Evolutionary conservation across 2,888 invertebrate genomes (phyloP), one percentile per base, ranked within the genome.

Genomic region (Ophion costatus): DNA sequence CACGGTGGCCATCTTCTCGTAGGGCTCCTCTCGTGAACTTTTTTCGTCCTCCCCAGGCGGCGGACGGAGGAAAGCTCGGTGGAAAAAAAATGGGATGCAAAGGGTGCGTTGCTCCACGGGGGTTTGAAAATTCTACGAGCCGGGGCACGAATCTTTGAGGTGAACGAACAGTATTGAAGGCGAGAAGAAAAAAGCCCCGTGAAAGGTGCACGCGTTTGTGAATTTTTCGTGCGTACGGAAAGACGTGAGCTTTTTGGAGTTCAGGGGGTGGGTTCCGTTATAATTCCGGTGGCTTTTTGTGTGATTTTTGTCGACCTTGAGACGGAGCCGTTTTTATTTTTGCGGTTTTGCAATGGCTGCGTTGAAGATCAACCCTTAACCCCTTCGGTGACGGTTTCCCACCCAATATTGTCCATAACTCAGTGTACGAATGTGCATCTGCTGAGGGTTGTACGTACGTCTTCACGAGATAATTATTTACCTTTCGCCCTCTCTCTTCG

Each of bases 321-420:
- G 67, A 57, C 70, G 56, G 74, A 83, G 63, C 66, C 4, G 17
- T 84, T 70, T 45, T 57, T 73, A 66, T 57, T 33, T 33, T 33
- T 33, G 33, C 9, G 38, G 6, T 38, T 38, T 38, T 38, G 38
- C 38, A 38, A 38, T 7, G 64, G 69, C 81, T 82, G 22, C 66
- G 67, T 74, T 78, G 61, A 71, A 76, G 76, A 74, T 78, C 76
- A 77, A 87, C 85, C 87, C 83, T 83, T 86, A 85, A 86, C 85
- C 85, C 86, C 84, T 82, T 84, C 82, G 79, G 84, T 76, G 81
- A 78, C 51, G 67, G 9, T 38, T 7, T 38, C 9, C 38, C 7
- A 38, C 38, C 0, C 9, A 38, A 7, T 9, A 6, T 38, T 9
- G 38, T 38, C 7, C 38, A 38, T 38, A 38, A 0, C 38, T 38